Percentiles rank a stretch among this genome's conserved stretches.
Evolutionary conservation across 2,797 vertebrate species (phyloP).

Genomic region (Pitangus sulphuratus): DNA sequence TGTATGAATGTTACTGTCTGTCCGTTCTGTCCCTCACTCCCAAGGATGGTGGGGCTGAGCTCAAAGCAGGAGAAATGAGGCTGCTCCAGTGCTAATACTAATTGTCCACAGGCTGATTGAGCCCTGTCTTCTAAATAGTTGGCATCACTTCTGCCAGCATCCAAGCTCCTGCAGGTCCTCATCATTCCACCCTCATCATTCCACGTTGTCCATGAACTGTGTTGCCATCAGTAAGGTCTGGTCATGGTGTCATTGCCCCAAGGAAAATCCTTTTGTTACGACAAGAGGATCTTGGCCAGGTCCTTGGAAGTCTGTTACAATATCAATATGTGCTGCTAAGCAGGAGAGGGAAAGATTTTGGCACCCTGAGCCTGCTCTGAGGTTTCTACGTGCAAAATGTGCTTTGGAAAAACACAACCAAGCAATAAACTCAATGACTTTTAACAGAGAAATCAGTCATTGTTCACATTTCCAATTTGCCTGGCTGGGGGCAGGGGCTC

Average conservation of each 20-base stretch:
- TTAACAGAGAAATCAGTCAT: conserved; percentile 9
- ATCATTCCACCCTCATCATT: neutral
- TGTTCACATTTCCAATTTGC: conserved; percentile 21
- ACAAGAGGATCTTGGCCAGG: neutral
- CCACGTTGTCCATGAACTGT: neutral
- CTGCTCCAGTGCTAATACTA: neutral
- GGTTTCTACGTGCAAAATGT: neutral
- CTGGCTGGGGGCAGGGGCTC: neutral
- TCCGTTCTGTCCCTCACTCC: neutral
- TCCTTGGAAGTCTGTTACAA: neutral
- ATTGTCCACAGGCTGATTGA: neutral
- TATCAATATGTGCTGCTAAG: neutral
- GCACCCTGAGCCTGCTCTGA: neutral
- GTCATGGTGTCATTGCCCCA: neutral
- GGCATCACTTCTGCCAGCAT: neutral
- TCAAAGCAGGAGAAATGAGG: neutral
- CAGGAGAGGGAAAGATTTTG: neutral
- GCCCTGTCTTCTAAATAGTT: neutral
- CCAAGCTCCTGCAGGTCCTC: neutral
- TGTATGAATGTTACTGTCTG: neutral
- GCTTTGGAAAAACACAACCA: neutral
- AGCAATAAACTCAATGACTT: neutral
- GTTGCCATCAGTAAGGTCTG: neutral
- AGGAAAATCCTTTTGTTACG: conserved; percentile 3
- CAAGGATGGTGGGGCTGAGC: neutral